Evolutionary conservation across 2,113 vertebrate genomes (phyloP).

Genomic region (Alces alces): DNA sequence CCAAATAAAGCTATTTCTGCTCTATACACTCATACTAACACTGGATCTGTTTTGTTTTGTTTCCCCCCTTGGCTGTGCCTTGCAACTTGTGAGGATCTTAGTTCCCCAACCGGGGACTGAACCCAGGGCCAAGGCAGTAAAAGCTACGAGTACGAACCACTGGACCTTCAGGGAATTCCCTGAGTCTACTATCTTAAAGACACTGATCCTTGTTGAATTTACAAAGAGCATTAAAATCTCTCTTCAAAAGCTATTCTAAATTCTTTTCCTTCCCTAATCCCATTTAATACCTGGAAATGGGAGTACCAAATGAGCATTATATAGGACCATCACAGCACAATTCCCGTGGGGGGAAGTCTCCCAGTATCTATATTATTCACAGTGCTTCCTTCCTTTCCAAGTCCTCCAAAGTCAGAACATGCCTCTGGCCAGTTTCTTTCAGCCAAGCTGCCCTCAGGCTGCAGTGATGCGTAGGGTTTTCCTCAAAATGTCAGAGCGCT

Average conservation of each 20-base stretch:
- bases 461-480: background rate
- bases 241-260: background rate
- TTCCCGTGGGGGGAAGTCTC: background rate
- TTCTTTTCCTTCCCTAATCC: background rate
- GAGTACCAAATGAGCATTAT: background rate
- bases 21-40: background rate
- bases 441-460: background rate
- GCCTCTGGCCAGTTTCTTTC: slow-evolving; percentile 30
- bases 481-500: background rate
- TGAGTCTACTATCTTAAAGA: background rate
- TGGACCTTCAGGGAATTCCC: background rate
- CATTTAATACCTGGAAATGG: background rate
- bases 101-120: background rate
- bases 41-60: background rate
- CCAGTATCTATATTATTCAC: background rate
- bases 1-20: background rate
- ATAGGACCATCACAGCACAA: accelerated
- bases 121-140: background rate
- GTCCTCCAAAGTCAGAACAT: background rate
- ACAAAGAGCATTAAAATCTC: background rate
- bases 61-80: background rate
- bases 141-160: accelerated
- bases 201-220: background rate
- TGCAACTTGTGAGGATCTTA: background rate
- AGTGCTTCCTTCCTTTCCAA: background rate